Evolutionary conservation across 2,888 invertebrate genomes (phyloP), one percentile per base, ranked within the genome.

Genomic region (Actias luna): DNA sequence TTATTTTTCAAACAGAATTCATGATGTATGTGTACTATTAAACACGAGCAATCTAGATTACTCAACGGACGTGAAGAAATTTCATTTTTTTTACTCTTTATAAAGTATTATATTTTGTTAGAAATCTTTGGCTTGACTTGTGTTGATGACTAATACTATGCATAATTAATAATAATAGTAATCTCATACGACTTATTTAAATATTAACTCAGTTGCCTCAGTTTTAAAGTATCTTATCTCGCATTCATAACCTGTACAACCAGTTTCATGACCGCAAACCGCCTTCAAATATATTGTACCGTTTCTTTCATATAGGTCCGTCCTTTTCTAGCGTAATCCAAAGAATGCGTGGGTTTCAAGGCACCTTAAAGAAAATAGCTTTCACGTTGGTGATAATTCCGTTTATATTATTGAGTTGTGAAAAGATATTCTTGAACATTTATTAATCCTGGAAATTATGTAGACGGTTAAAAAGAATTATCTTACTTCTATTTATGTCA

Each of bases 211-310:
- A 75, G 78, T 72, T 36, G 2, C 62, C 46, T 64, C 18, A 55
- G 62, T 27, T 33, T 71, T 77, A 81, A 70, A 77, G 78, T 71
- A 68, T 63, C 55, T 77, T 80, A 75, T 84, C 66, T 67, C 65
- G 66, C 52, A 55, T 67, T 64, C 69, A 71, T 66, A 69, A 75
- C 74, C 65, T 68, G 73, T 72, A 73, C 71, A 85, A 89, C 89
- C 84, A 82, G 89, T 89, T 87, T 84, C 72, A 79, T 83, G 82
- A 82, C 85, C 86, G 78, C 85, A 82, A 78, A 75, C 78, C 78
- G 76, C 82, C 77, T 79, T 76, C 78, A 67, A 42, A 31, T 73
- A 61, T 63, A 5, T 68, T 65, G 66, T 65, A 70, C 66, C 76
- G 77, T 64, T 71, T 82, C 73, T 67, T 50, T 65, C 61, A 42